Conservation (phyloP, 2,797 vertebrate genomes). For the Myotis findleyi region DNA sequence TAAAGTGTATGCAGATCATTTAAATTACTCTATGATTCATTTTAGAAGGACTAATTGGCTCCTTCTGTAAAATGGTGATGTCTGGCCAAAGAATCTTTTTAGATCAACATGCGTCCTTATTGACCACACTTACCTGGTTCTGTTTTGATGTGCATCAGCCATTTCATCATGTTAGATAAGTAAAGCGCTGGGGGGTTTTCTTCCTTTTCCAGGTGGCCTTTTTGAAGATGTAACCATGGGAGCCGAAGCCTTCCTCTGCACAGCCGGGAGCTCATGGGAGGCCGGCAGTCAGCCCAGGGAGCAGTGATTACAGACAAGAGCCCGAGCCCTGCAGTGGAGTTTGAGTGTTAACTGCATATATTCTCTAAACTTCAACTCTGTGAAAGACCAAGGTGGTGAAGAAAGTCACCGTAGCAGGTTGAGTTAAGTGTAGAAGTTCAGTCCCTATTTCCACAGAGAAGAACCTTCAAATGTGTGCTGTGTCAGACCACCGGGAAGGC, state of each 20-base stretch:
- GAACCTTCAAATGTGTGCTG: slow-evolving; percentile 53
- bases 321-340: not conserved
- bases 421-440: slow-evolving; percentile 47
- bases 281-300: not conserved
- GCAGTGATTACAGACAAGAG: not conserved
- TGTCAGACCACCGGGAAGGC: slow-evolving; percentile 67
- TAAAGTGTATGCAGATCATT: slow-evolving; percentile 47
- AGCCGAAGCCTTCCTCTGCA: not conserved
- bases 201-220: slow-evolving; percentile 89
- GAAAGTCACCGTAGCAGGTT: slow-evolving; percentile 34
- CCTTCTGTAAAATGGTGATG: slow-evolving; percentile 25
- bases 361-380: slow-evolving; percentile 38
- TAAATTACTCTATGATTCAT: slow-evolving; percentile 55
- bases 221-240: slow-evolving; percentile 87
- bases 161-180: not conserved
- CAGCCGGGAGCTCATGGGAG: not conserved
- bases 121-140: not conserved
- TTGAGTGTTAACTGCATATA: slow-evolving; percentile 12
- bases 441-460: slow-evolving; percentile 71
- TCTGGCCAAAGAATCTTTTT: slow-evolving; percentile 7
- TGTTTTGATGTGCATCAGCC: not conserved
- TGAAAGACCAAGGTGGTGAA: slow-evolving; percentile 49
- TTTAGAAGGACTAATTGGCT: slow-evolving; percentile 34
- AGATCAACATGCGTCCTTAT: not conserved
- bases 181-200: slow-evolving; percentile 64